Evolutionary conservation across 2,113 vertebrate species (phyloP).

Genomic region (Elanus axillaris): DNA sequence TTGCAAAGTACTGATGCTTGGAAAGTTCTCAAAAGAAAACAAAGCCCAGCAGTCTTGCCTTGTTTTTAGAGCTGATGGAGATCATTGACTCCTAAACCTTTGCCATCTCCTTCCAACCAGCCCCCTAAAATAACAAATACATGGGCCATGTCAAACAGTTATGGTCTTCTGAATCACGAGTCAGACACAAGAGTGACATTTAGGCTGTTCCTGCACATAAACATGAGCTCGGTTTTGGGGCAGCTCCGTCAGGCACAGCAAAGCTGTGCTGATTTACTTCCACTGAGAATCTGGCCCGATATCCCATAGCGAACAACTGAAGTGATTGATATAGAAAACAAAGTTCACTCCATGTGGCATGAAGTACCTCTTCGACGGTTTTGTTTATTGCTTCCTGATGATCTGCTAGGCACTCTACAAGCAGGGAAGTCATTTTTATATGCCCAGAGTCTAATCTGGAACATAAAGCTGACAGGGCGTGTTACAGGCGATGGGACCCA

Average conservation of each 20-base stretch:
- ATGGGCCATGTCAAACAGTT: constrained; percentile 29
- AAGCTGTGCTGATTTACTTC: neutral
- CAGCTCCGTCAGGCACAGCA: neutral
- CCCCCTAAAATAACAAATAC: constrained; percentile 47
- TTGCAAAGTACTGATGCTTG: constrained; percentile 32
- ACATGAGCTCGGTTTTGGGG: neutral
- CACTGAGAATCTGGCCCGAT: neutral
- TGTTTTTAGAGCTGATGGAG: constrained; percentile 60
- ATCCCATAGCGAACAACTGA: neutral
- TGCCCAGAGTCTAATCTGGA: neutral
- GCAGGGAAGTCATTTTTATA: neutral
- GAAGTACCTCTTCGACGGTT: neutral
- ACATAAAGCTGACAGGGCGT: neutral
- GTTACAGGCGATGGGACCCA: neutral
- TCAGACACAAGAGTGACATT: constrained; percentile 3
- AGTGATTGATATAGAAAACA: neutral
- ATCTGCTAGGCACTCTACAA: neutral
- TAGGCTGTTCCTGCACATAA: neutral
- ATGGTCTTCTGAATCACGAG: neutral
- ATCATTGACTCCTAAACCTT: constrained; percentile 55
- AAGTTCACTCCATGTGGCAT: neutral
- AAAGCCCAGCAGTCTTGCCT: constrained; percentile 44
- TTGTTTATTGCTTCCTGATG: neutral
- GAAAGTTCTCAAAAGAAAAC: constrained; percentile 51
- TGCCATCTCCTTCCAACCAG: constrained; percentile 30